phyloP scores from a whole-genome alignment of 1,140 invertebrate genomes.

The Daktulosphaira vitifoliae region DNA sequence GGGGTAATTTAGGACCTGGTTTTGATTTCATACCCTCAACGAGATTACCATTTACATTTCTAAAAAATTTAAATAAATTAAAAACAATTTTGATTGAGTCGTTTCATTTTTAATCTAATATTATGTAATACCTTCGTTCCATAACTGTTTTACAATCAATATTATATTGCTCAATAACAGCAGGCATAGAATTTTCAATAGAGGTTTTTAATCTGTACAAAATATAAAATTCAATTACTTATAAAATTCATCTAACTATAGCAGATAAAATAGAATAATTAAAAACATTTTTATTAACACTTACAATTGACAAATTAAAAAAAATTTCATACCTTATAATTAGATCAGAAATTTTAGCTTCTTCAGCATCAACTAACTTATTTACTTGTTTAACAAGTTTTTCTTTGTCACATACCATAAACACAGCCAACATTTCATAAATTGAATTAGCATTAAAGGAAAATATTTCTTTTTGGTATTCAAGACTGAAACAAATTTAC shows the following conservation, averaged over 20 bases:
- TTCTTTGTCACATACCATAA: slow-evolving; percentile 15
- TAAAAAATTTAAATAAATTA: background rate
- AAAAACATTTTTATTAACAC: no score
- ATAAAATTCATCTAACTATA: no score
- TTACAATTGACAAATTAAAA: no score
- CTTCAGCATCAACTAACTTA: slow-evolving; percentile 1
- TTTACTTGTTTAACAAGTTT: slow-evolving; percentile 22
- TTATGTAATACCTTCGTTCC: slow-evolving; percentile 15
- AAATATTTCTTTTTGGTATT: slow-evolving; percentile 15
- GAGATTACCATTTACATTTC: slow-evolving; percentile 14
- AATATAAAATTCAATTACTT: background rate
- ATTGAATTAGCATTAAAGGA: slow-evolving; percentile 6
- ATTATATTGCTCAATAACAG: slow-evolving; percentile 11
- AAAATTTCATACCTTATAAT: slow-evolving; percentile 17
- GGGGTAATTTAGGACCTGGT: slow-evolving; percentile 41
- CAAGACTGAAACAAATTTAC: slow-evolving; percentile 14
- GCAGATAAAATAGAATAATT: no score
- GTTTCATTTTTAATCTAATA: no score
- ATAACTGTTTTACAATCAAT: slow-evolving; percentile 1
- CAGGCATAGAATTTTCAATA: slow-evolving; percentile 8
- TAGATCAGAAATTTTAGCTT: slow-evolving; percentile 12
- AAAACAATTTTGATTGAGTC: no score
- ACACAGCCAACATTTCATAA: slow-evolving; percentile 3
- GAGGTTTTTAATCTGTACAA: slow-evolving; percentile 8
- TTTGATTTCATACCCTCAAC: slow-evolving; percentile 18